These are phyloP conservation scores for Brachionus calyciflorus DNA, from an alignment of 1,140 invertebrate species.

Conservation along the genomic window DNA sequence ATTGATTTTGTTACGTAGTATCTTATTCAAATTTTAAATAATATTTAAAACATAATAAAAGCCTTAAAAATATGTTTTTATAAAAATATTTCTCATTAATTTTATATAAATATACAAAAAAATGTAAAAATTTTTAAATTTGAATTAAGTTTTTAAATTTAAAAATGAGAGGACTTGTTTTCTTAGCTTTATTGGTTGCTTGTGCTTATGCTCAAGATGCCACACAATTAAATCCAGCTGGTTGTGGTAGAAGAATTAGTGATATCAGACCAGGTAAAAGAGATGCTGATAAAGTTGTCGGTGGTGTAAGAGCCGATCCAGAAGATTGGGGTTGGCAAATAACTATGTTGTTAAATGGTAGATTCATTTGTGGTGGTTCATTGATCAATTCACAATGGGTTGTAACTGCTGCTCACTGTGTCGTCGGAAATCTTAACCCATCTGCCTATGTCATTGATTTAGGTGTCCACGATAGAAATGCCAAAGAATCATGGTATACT, in stretches of 20 bases:
- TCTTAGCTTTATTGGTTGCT: slow-evolving; percentile 13
- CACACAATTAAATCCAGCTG: slow-evolving; percentile 23
- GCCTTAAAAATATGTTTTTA: too few relatives aligned
- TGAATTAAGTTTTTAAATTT: too few relatives aligned
- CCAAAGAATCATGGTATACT: slow-evolving; percentile 13
- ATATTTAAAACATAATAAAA: too few relatives aligned
- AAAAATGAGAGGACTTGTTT: slow-evolving; percentile 32
- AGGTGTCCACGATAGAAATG: slow-evolving; percentile 12
- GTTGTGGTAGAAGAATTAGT: slow-evolving; percentile 35
- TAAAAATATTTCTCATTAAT: too few relatives aligned
- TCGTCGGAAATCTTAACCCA: neutral
- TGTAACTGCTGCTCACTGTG: slow-evolving; percentile 70
- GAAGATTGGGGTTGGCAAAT: slow-evolving; percentile 47
- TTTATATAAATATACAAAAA: too few relatives aligned
- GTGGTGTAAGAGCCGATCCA: slow-evolving; percentile 12
- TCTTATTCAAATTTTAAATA: too few relatives aligned
- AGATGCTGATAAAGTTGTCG: slow-evolving; percentile 50
- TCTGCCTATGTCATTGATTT: slow-evolving; percentile 3
- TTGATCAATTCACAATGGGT: slow-evolving; percentile 67
- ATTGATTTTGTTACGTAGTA: too few relatives aligned
- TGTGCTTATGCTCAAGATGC: slow-evolving; percentile 27
- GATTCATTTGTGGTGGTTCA: slow-evolving; percentile 60
- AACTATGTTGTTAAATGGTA: slow-evolving; percentile 3
- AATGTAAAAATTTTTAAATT: too few relatives aligned
- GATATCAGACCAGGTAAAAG: neutral